These are phyloP conservation scores for Sericinus montela DNA, from an alignment of 2,888 invertebrate genomes.

Conservation along the genomic window DNA sequence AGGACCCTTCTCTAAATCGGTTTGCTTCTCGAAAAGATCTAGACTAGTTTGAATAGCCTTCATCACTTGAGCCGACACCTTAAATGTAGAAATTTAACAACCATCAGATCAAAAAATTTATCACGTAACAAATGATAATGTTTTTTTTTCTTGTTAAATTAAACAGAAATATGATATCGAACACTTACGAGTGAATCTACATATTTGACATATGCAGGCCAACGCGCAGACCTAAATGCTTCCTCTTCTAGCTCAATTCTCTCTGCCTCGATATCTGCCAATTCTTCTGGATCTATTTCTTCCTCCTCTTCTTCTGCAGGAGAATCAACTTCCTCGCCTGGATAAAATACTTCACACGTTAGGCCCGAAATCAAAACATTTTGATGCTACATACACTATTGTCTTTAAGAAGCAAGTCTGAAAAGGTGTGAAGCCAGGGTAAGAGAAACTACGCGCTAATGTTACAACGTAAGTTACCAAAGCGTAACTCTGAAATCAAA, in stretches of 20 bases:
- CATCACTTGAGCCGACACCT: constrained; percentile 68
- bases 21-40: constrained; percentile 80
- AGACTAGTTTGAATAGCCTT: constrained; percentile 73
- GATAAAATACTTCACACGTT: neutral
- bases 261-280: constrained; percentile 67
- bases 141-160: no score
- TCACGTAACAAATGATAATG: no score
- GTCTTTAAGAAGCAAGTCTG: no score
- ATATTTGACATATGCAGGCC: constrained; percentile 73
- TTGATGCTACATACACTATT: no score
- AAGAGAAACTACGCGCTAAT: no score
- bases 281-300: constrained; percentile 55
- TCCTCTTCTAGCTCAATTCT: constrained; percentile 54
- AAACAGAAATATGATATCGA: no score
- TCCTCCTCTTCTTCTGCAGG: constrained; percentile 62
- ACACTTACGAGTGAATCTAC: constrained; percentile 60
- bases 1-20: constrained; percentile 76
- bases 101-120: no score
- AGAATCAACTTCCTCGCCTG: constrained; percentile 62
- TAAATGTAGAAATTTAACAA: neutral
- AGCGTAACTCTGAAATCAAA: no score
- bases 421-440: no score
- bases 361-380: no score
- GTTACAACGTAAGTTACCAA: no score
- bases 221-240: constrained; percentile 59